Conservation (phyloP, 2,888 invertebrate species). For the Drosophila mercatorum region DNA sequence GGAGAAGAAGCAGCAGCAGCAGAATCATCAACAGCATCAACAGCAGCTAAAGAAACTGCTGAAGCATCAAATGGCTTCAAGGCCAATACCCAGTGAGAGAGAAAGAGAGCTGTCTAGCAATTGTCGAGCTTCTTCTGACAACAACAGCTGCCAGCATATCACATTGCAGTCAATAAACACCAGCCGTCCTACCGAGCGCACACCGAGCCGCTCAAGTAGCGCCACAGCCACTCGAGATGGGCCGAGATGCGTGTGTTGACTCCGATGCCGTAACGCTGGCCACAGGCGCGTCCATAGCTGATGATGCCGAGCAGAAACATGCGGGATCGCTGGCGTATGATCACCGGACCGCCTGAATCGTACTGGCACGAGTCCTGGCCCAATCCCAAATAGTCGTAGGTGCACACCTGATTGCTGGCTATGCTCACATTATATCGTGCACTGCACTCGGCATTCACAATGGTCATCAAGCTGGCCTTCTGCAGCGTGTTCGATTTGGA, state of each 20-base stretch:
- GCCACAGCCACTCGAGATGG: conserved; percentile 86
- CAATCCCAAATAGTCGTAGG: conserved; percentile 69
- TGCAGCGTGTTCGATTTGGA: conserved; percentile 85
- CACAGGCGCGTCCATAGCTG: conserved; percentile 86
- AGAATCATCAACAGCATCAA: conserved; percentile 2
- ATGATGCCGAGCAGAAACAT: conserved; percentile 86
- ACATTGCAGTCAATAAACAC: conserved; percentile 22
- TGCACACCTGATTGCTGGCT: conserved; percentile 63
- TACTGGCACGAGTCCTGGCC: conserved; percentile 85
- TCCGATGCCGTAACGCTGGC: conserved; percentile 83
- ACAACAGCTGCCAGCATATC: conserved; percentile 16
- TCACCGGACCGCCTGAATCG: conserved; percentile 86
- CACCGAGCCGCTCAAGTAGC: conserved; percentile 68
- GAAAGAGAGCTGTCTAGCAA: conserved; percentile 25
- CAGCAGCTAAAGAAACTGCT: conserved; percentile 28
- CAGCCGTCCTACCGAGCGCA: conserved; percentile 54
- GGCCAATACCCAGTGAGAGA: conserved; percentile 21
- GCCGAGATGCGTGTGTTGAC: conserved; percentile 86
- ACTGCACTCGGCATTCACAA: conserved; percentile 66
- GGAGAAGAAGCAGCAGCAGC: conserved; percentile 11
- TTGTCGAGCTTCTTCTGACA: conserved; percentile 15
- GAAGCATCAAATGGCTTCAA: conserved; percentile 25
- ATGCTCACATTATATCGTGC: conserved; percentile 56
- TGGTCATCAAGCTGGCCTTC: conserved; percentile 84
- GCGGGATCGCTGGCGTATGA: conserved; percentile 83